A percentile compares a stretch with the other conserved stretches of the same genome.
Evolutionary conservation across 2,113 vertebrate genomes (phyloP).

Genomic region (Tinamus guttatus): DNA sequence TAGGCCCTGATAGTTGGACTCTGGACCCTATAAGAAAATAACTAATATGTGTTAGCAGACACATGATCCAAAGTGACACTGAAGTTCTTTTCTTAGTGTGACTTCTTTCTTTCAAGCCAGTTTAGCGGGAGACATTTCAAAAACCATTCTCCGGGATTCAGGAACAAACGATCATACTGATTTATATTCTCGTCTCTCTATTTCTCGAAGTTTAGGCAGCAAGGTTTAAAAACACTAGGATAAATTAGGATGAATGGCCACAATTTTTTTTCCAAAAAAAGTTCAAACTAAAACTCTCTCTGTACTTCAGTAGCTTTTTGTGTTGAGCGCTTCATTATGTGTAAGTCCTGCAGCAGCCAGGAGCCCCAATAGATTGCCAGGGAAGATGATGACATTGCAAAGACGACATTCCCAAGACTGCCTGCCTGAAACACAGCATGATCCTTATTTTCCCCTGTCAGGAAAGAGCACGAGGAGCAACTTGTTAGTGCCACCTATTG

Average conservation of each 20-base stretch:
- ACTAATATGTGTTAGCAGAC: neutral
- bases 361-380: neutral
- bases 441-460: neutral
- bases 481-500: slow-evolving; percentile 72
- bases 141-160: neutral
- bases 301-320: neutral
- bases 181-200: neutral
- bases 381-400: neutral
- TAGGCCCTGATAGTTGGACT: neutral
- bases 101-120: neutral
- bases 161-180: neutral
- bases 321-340: neutral
- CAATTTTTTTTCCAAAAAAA: neutral
- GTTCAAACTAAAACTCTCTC: neutral
- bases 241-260: neutral
- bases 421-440: neutral
- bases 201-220: neutral
- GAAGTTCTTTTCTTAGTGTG: neutral
- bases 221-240: neutral
- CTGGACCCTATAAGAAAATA: neutral
- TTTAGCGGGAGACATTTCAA: neutral
- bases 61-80: neutral
- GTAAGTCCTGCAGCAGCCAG: neutral
- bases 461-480: slow-evolving; percentile 75
- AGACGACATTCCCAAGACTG: neutral